Percentiles rank a stretch among this genome's conserved stretches.
Evolutionary conservation across 1,140 invertebrate species (phyloP).

Genomic region (Argopecten irradians): DNA sequence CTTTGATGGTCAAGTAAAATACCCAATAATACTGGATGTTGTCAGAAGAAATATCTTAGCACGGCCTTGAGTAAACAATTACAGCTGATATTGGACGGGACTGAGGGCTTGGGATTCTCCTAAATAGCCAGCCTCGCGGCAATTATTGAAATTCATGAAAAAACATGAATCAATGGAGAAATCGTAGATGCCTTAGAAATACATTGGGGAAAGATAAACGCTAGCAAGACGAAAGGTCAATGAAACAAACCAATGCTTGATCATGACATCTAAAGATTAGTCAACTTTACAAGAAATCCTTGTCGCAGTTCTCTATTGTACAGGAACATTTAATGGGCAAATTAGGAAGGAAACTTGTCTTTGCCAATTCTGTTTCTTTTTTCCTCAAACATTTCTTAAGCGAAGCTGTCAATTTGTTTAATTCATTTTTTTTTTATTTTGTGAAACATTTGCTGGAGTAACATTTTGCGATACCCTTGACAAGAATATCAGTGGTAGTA

Average conservation of each 20-base stretch:
- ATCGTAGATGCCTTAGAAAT: neutral
- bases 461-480: too few relatives aligned
- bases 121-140: neutral
- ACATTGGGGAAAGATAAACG: constrained; percentile 1
- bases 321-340: neutral
- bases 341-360: neutral
- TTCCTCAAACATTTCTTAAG: too few relatives aligned
- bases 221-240: neutral
- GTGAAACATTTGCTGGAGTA: too few relatives aligned
- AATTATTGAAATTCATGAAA: constrained; percentile 19
- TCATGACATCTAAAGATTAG: neutral
- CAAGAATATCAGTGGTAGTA: neutral
- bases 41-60: neutral
- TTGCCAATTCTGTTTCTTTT: too few relatives aligned
- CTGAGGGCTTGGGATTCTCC: neutral
- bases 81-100: neutral
- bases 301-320: neutral
- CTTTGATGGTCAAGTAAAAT: neutral
- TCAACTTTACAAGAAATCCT: neutral
- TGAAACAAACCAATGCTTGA: neutral
- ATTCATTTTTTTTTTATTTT: neutral
- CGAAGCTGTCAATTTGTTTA: neutral
- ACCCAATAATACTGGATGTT: neutral
- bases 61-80: neutral
- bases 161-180: neutral